phyloP scores from a whole-genome alignment of 2,797 vertebrate genomes.

The Vultur gryphus region DNA sequence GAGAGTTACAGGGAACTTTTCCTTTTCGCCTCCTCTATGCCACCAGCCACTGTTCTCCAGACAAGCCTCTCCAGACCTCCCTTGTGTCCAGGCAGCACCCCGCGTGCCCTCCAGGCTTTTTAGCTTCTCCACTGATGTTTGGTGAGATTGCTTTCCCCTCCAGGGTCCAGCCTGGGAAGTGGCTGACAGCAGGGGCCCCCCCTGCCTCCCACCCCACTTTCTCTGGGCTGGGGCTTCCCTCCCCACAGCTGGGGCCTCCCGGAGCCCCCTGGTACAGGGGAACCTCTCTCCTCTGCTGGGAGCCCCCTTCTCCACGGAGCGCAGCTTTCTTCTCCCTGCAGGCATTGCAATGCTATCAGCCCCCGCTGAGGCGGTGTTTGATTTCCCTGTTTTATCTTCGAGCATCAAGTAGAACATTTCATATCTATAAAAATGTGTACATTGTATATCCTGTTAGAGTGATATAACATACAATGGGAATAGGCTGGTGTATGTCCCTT shows the following conservation, averaged over 20 bases:
- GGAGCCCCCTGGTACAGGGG: background rate
- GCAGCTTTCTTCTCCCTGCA: background rate
- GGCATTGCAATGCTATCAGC: background rate
- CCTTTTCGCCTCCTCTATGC: background rate
- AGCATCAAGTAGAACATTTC: background rate
- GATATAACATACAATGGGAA: background rate
- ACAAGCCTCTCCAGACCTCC: background rate
- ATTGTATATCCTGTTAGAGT: background rate
- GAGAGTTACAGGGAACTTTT: background rate
- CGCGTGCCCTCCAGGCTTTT: background rate
- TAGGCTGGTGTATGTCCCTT: background rate
- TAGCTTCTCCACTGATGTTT: background rate
- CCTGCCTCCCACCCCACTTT: background rate
- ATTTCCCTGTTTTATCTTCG: background rate
- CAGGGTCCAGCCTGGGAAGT: background rate
- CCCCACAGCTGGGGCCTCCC: no score
- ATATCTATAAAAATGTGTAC: background rate
- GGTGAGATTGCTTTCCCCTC: background rate
- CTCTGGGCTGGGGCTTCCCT: background rate
- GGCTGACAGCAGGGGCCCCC: background rate
- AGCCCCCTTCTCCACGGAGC: background rate
- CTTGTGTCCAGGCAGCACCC: background rate
- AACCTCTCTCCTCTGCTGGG: background rate
- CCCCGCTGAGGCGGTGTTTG: background rate
- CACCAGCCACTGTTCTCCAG: background rate